These are phyloP conservation scores for Pseudomugil tenellus DNA, from an alignment of 2,797 vertebrate species.

Conservation along the genomic window DNA sequence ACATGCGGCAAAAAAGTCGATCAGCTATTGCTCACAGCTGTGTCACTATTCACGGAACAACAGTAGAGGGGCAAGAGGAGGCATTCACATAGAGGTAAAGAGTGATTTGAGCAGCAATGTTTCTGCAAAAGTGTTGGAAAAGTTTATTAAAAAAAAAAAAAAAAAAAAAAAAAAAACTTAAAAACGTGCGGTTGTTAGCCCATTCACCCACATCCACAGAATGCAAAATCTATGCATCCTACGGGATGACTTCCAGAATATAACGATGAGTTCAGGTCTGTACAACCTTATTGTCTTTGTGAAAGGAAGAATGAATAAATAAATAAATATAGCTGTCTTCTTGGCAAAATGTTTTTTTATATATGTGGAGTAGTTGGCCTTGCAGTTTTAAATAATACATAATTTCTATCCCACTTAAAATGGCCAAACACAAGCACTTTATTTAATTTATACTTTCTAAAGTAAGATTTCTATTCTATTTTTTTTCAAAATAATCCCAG, in stretches of 20 bases:
- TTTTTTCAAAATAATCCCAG: constrained; percentile 63
- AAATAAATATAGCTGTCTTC: constrained; percentile 24
- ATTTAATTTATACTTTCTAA: constrained; percentile 47
- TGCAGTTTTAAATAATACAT: neutral
- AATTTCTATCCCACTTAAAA: constrained; percentile 32
- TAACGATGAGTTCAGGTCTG: constrained; percentile 6
- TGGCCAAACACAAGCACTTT: constrained; percentile 33
- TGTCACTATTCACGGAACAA: neutral
- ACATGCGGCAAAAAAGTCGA: neutral
- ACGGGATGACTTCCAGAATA: neutral
- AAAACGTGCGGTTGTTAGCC: neutral
- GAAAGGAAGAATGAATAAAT: constrained; percentile 10
- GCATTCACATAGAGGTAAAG: neutral
- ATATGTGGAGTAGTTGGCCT: constrained; percentile 31
- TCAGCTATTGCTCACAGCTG: neutral
- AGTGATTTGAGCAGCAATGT: neutral
- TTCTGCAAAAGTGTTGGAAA: neutral
- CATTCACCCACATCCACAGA: neutral
- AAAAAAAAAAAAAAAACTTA: no score
- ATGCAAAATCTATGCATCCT: no score
- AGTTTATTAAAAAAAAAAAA: no score
- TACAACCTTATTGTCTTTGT: constrained; percentile 23
- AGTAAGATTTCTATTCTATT: constrained; percentile 49
- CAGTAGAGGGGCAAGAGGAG: neutral
- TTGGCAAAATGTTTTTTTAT: constrained; percentile 16